Base-by-base conservation (phyloP, 1,140 invertebrate species). In the Scaptodrosophila lebanonensis region DNA sequence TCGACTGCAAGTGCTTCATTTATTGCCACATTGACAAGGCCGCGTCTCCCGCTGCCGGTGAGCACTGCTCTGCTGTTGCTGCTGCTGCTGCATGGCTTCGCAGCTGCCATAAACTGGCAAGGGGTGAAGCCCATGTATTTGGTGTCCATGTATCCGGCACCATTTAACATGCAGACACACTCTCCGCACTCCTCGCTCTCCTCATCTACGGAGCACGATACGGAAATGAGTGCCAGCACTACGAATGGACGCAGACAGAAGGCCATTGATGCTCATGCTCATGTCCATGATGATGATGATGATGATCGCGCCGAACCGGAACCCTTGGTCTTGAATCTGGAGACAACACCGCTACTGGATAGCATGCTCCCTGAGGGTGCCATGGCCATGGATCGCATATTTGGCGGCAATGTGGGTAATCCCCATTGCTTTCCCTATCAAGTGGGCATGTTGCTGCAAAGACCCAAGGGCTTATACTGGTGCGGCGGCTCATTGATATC, bases 401-500 rank as follows among this genome's bases (percentile, higher is more conserved):
- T 87, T 48, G 87, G 87, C 16, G 87, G 87, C 9, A 69, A 68
- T 44, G 84, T 87, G 12, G 86, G 84, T 4, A 61, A 70, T 32
- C 82, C 71, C 0, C 65, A 86, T 33, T 77, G 77, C 12, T 79
- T 87, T 30, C 87, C 86, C 22, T 87, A 87, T 58, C 87, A 87
- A 61, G 86, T 85, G 12, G 87, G 86, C 15, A 71, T 87, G 50
- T 61, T 86, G 16, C 52, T 86, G 30, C 83, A 86, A 35, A 52
- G 84, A 3, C 84, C 84, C 1, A 83, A 84, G 40, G 84, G 84
- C 49, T 65, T 86, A 0, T 85, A 86, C 42, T 86, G 84, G 84
- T 93, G 91, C 72, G 91, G 91, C 12, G 90, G 89, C 1, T 89
- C 89, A 1, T 84, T 92, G 22, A 89, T 92, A 66, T 90, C 88